Evolutionary conservation across 2,797 vertebrate species (phyloP), one percentile per base, ranked within the genome.

Genomic region (Loris lydekkerianus): DNA sequence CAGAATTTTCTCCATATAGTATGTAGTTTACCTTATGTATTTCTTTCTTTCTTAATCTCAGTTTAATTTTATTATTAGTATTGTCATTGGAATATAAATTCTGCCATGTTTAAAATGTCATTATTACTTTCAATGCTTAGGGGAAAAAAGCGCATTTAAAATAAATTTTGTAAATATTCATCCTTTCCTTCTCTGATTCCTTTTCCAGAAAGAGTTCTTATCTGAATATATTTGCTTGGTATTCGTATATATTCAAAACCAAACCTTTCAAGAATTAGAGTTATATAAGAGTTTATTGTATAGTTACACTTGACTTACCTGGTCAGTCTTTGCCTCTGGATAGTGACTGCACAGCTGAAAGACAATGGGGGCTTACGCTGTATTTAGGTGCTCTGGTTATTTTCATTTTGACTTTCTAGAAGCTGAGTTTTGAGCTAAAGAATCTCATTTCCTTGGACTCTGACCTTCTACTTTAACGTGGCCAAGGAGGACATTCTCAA

Each of bases 401-500:
- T 81, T 81, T 69, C 11, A 72, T 81, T 87, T 91, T 21, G 86
- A 84, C 8, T 88, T 94, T 70, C 27, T 10, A 81, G 80, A 91
- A 84, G 37, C n/a, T 80, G 65, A 93, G 73, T 89, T 91, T 93
- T 82, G 65, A 70, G 37, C 46, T 87, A 40, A 89, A 81, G 49
- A 37, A 69, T 21, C 60, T 65, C n/a, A 15, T n/a, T 90, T 49
- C 40, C n/a, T 87, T 89, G 76, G 37, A 85, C 56, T 11, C 27
- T 46, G 20, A 86, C 60, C 23, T 94, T 97, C 53, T 87, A 31
- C 40, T 93, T 88, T 89, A 86, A 56, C 15, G 89, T 95, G 81
- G 23, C 61, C n/a, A 18, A 67, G 8, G 40, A 93, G 31, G 56
- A 5, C 34, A 25, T 94, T 95, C 40, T 89, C 90, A 43, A 82